Percentiles rank a stretch among this genome's conserved stretches.
These are phyloP conservation scores for Scrobipalpa atriplicella DNA, from an alignment of 2,888 invertebrate species.

Conservation along the genomic window DNA sequence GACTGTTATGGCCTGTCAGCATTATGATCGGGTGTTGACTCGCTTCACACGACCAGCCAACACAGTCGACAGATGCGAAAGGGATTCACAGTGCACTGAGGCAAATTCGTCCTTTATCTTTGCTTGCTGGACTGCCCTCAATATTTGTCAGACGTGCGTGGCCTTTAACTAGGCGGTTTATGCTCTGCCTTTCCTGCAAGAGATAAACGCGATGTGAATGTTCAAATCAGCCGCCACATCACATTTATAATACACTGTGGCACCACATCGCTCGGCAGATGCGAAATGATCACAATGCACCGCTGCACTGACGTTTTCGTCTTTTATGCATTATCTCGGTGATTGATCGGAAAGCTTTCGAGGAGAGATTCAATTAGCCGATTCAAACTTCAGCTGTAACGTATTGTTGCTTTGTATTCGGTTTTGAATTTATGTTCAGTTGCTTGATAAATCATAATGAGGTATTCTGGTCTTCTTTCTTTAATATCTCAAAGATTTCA, in stretches of 20 bases:
- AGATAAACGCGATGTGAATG: no score
- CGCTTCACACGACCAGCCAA: not conserved
- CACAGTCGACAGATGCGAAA: slow-evolving; percentile 1
- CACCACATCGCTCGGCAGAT: slow-evolving; percentile 20
- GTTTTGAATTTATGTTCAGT: not conserved
- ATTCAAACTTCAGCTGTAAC: slow-evolving; percentile 21
- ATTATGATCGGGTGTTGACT: slow-evolving; percentile 26
- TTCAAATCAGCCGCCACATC: no score
- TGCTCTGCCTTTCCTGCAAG: no score
- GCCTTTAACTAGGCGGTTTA: no score
- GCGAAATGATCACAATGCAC: slow-evolving; percentile 18
- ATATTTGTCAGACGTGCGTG: no score
- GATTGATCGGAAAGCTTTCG: slow-evolving; percentile 16
- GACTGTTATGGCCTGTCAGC: slow-evolving; percentile 13
- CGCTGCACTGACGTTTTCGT: not conserved
- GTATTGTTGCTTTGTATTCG: slow-evolving; percentile 23
- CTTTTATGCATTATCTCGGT: slow-evolving; percentile 21
- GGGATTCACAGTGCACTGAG: not conserved
- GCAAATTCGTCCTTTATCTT: slow-evolving; percentile 16
- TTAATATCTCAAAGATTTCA: not conserved
- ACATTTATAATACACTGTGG: no score
- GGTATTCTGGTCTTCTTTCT: not conserved
- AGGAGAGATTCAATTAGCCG: slow-evolving; percentile 18
- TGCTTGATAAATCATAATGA: slow-evolving; percentile 14
- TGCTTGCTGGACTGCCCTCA: not conserved